Conservation (phyloP, 2,113 vertebrate species). For the Cnemophilus loriae region DNA sequence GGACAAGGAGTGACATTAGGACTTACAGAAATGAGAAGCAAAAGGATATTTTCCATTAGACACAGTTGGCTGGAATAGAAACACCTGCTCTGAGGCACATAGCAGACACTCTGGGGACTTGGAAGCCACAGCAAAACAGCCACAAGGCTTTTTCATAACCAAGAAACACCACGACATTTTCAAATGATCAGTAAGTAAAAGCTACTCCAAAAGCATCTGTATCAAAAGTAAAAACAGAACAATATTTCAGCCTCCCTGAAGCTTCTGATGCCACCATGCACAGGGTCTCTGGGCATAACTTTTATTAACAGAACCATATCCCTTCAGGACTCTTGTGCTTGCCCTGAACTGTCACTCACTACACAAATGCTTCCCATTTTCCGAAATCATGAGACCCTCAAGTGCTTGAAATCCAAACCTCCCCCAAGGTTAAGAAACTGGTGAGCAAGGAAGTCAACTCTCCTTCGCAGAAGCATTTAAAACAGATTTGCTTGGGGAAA, state of each 20-base stretch:
- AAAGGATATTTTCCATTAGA: background rate
- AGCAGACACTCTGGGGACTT: background rate
- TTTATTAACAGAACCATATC: background rate
- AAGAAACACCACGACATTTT: background rate
- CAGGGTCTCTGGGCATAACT: background rate
- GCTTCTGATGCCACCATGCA: background rate
- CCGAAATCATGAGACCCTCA: background rate
- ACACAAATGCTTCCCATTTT: background rate
- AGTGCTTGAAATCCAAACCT: background rate
- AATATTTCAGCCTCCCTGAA: background rate
- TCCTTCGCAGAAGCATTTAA: background rate
- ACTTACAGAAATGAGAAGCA: background rate
- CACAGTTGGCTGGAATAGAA: background rate
- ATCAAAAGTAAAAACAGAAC: background rate
- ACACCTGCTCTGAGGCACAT: background rate
- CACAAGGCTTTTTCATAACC: background rate
- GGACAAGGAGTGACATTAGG: background rate
- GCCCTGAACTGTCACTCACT: background rate
- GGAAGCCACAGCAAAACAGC: background rate
- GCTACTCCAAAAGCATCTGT: background rate
- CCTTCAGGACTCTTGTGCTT: background rate
- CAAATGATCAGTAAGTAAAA: background rate
- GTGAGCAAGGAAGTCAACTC: background rate
- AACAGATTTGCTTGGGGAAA: background rate
- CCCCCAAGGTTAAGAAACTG: background rate